A percentile compares a stretch with the other conserved stretches of the same genome.
Conservation (phyloP, 2,113 vertebrate genomes). For the Cololabis saira region DNA sequence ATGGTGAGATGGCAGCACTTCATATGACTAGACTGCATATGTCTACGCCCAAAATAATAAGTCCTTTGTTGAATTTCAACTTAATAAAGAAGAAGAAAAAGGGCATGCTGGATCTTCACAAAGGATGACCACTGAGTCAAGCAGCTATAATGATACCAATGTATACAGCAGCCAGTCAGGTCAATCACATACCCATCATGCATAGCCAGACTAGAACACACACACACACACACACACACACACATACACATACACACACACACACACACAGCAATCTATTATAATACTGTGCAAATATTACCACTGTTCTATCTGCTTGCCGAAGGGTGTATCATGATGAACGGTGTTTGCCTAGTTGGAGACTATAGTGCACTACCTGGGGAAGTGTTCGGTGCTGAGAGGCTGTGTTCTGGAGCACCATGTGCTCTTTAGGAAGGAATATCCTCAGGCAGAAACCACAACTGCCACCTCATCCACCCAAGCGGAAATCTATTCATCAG, state of each 20-base stretch:
- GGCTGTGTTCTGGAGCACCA: constrained; percentile 45
- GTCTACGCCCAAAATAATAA: no score
- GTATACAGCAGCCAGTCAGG: no score
- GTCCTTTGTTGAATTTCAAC: no score
- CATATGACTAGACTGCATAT: no score
- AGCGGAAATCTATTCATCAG: constrained; percentile 75
- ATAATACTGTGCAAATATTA: constrained; percentile 68
- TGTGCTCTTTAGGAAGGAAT: constrained; percentile 59
- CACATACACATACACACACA: no score
- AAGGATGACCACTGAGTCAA: no score
- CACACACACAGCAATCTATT: constrained; percentile 26
- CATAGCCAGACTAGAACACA: constrained; percentile 8
- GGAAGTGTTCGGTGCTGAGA: constrained; percentile 47
- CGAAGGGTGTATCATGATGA: constrained; percentile 57
- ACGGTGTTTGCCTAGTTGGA: constrained; percentile 65
- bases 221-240: no score
- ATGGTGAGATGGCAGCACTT: neutral
- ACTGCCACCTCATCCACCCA: constrained; percentile 34
- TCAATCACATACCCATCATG: neutral
- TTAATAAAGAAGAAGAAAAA: no score
- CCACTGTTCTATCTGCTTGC: constrained; percentile 51
- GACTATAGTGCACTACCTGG: constrained; percentile 59
- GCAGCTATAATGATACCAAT: no score
- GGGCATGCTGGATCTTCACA: no score
- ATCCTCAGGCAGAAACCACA: constrained; percentile 53